Base-by-base conservation (phyloP, 2,113 vertebrate species). In the Ibidorhyncha struthersii region DNA sequence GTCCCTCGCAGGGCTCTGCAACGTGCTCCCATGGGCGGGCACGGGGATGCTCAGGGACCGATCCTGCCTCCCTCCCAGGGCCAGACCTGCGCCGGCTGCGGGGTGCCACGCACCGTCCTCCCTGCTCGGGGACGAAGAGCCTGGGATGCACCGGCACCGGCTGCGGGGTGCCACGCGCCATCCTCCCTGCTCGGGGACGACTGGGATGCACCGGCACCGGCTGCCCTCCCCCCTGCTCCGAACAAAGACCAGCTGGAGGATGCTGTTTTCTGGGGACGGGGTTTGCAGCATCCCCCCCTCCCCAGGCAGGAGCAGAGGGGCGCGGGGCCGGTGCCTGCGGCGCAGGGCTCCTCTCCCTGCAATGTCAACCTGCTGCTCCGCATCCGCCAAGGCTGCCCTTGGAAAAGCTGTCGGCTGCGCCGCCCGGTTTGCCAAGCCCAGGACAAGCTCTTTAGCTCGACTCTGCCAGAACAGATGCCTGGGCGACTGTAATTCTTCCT, bases 391-490 rank as follows among this genome's bases (percentile, higher is more conserved):
- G 95, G 95, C 94, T 95, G 96, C 93, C 96, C 94, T 96, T 96
- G 96, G 95, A 96, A 92, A 87, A 95, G 93, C 95, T 95, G 95
- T 85, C 86, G 95, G 93, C 95, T 91, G 95, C 4, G 34, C 96
- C 2, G 85, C 56, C 82, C 82, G 78, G n/a, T 90, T 79, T 97
- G 95, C 96, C 94, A 97, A 97, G 95, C 94, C 94, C 94, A 86
- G 95, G 95, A 93, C 93, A 91, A 97, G 96, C 95, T 93, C 95
- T 94, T 95, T 86, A 93, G 90, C 95, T 95, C 34, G 4, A 72
- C 93, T 94, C 92, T 94, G 96, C 93, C 97, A 96, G 93, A 96
- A 94, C 90, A 96, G 96, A 96, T 96, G 96, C 87, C 93, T 88
- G 90, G 95, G 85, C 50, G 72, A 93, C 95, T 83, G 93, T 87